phyloP scores from a whole-genome alignment of 2,113 vertebrate species.

The Danionella cerebrum region DNA sequence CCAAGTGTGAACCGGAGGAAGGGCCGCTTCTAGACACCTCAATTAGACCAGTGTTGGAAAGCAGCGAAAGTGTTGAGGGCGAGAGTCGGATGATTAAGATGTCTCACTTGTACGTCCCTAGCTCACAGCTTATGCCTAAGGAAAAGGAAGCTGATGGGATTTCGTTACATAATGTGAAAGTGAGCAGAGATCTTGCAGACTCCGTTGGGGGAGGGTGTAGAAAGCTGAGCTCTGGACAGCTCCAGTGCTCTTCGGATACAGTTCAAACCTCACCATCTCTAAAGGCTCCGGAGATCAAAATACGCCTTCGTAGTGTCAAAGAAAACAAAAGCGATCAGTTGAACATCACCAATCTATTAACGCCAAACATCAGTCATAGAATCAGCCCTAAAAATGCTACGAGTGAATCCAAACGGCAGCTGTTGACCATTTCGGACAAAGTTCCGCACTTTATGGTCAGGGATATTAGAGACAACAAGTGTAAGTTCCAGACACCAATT shows the following conservation, averaged over 20 bases:
- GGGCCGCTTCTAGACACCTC: neutral
- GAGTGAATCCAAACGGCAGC: conserved; percentile 56
- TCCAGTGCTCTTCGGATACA: neutral
- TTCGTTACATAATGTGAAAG: neutral
- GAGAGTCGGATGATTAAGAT: conserved; percentile 72
- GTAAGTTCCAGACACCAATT: conserved; percentile 76
- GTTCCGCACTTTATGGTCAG: conserved; percentile 86
- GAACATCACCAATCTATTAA: conserved; percentile 84
- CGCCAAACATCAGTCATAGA: conserved; percentile 71
- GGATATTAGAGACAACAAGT: conserved; percentile 80
- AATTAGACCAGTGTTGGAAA: neutral
- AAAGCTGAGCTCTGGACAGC: conserved; percentile 30
- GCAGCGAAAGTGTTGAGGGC: conserved; percentile 42
- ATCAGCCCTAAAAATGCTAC: conserved; percentile 45
- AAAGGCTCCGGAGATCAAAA: conserved; percentile 82
- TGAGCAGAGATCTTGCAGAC: neutral
- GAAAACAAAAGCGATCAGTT: conserved; percentile 72
- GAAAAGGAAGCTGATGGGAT: conserved; percentile 58
- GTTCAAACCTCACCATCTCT: conserved; percentile 39
- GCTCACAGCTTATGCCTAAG: conserved; percentile 71
- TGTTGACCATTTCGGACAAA: conserved; percentile 62
- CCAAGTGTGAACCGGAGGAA: neutral
- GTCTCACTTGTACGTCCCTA: conserved; percentile 84
- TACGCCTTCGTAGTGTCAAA: conserved; percentile 77
- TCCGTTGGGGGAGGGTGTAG: conserved; percentile 36